Evolutionary conservation across 2,113 vertebrate species (phyloP), one percentile per base, ranked within the genome.

Genomic region (Morone saxatilis): DNA sequence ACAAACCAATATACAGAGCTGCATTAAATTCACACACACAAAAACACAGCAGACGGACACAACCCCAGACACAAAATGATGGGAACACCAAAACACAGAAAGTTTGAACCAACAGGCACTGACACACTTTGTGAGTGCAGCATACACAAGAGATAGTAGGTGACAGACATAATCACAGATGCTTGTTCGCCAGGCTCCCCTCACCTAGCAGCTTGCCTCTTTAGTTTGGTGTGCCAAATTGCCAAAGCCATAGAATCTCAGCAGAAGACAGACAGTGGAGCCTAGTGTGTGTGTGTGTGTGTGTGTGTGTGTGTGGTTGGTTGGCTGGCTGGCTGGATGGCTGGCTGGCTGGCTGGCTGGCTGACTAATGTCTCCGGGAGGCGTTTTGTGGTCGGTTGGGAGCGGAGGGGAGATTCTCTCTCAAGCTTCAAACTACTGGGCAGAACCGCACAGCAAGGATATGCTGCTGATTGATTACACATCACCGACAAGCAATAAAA

Each of bases 121-220:
- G 19, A 57, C 20, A 60, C 56, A 80, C 60, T 83, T 76, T 74
- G 68, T 82, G 73, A 80, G 66, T 76, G 47, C 72, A 59, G 54
- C 70, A 71, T 75, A 79, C 89, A 85, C 83, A 73, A 85, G 86
- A 87, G 88, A 91, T 80, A 74, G 76, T 47, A 89, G 89, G 91
- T 89, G 92, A 91, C 91, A 92, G 90, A 92, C 91, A 93, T 51
- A 85, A 84, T 87, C 88, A 89, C 90, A 93, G 91, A 93, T 92
- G 92, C 90, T 88, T 90, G 87, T 93, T 91, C 47, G 68, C 86
- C 85, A 92, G 84, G 68, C 84, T 90, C 71, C 84, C 85, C 83
- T 94, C 88, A 91, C 92, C 91, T 90, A 92, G 90, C 94, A 93
- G 91, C 93, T 93, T 94, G 89, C 63, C 88, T 88, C 81, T 89